Conservation (phyloP, 1,140 invertebrate genomes). For the Drosophila nikananu region DNA sequence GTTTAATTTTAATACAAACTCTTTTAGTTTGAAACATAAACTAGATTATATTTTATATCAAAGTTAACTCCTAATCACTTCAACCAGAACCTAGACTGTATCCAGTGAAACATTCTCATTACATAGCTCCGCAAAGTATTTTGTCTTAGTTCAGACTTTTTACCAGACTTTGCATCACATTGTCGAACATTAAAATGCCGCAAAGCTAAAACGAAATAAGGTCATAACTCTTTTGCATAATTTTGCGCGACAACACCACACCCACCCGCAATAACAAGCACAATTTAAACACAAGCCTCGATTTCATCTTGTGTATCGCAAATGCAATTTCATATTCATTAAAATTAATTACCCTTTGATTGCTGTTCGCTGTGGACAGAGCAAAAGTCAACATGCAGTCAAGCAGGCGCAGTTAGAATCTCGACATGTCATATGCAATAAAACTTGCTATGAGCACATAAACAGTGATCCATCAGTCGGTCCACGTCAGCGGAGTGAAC, state of each 20-base stretch:
- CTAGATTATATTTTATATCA: too few relatives aligned
- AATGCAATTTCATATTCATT: slow-evolving; percentile 67
- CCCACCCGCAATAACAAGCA: slow-evolving; percentile 5
- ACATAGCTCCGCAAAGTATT: too few relatives aligned
- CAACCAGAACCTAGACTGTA: too few relatives aligned
- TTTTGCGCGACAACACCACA: slow-evolving; percentile 33
- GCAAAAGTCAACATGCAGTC: slow-evolving; percentile 37
- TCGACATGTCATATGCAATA: slow-evolving; percentile 38
- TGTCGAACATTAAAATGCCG: slow-evolving; percentile 40
- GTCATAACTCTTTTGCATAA: slow-evolving; percentile 50
- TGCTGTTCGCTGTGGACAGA: slow-evolving; percentile 18
- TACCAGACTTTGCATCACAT: slow-evolving; percentile 16
- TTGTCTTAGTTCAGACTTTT: too few relatives aligned
- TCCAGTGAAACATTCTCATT: too few relatives aligned
- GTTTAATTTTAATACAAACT: too few relatives aligned
- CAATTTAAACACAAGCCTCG: slow-evolving; percentile 21
- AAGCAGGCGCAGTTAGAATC: slow-evolving; percentile 37
- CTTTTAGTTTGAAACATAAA: too few relatives aligned
- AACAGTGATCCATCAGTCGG: slow-evolving; percentile 18
- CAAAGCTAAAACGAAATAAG: not conserved
- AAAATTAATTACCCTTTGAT: slow-evolving; percentile 70
- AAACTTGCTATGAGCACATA: slow-evolving; percentile 28
- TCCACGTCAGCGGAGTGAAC: slow-evolving; percentile 9
- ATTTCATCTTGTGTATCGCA: slow-evolving; percentile 43
- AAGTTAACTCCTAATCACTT: too few relatives aligned